phyloP scores from a whole-genome alignment of 2,113 vertebrate species.

The Leiothrix lutea region DNA sequence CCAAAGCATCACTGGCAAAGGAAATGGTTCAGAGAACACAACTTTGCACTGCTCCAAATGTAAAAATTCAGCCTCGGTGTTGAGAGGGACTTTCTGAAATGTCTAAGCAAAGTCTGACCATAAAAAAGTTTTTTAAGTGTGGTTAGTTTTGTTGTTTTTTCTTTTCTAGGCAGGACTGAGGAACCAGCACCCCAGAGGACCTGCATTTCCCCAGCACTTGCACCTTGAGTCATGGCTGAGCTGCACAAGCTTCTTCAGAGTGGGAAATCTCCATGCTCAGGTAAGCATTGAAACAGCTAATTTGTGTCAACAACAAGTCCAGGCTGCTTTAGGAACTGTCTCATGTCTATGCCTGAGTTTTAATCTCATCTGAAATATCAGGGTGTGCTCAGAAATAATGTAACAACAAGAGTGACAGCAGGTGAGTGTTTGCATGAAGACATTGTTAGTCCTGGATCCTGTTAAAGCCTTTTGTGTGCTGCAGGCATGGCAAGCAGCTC shows the following conservation, averaged over 20 bases:
- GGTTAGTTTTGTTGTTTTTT: neutral
- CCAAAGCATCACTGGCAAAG: neutral
- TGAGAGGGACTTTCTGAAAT: neutral
- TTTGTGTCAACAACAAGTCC: neutral
- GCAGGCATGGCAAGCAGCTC: neutral
- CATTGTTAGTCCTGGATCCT: neutral
- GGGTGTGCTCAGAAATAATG: neutral
- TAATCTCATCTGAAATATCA: neutral
- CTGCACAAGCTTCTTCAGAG: neutral
- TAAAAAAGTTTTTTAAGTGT: neutral
- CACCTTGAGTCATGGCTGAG: neutral
- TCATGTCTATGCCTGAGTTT: neutral
- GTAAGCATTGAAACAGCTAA: neutral
- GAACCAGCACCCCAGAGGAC: neutral
- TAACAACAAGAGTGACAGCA: fast-evolving
- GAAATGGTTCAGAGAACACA: neutral
- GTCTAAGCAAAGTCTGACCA: neutral
- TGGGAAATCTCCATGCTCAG: neutral
- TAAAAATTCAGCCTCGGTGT: neutral
- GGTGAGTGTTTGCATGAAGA: neutral
- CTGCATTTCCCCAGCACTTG: neutral
- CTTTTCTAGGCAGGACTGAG: neutral
- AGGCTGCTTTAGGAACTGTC: neutral
- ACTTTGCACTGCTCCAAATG: neutral
- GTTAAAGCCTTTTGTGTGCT: neutral